Conservation (phyloP, 2,888 invertebrate species). For the Pseudanteris insignis region DNA sequence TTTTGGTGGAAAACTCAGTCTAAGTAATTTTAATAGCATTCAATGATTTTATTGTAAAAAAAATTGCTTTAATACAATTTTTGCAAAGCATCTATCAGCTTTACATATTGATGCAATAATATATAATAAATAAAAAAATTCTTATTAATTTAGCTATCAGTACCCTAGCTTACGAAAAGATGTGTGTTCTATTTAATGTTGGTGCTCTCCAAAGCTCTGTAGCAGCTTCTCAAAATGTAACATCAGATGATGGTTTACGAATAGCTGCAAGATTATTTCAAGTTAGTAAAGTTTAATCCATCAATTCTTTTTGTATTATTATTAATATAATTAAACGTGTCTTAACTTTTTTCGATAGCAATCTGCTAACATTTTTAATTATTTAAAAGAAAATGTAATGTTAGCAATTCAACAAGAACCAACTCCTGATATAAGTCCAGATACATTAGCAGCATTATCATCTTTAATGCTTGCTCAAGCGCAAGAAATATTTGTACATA, state of each 20-base stretch:
- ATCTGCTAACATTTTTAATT: constrained; percentile 88
- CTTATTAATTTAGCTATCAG: constrained; percentile 85
- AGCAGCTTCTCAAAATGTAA: constrained; percentile 84
- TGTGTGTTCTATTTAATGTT: constrained; percentile 95
- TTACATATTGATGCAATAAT: no score
- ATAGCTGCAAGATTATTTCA: constrained; percentile 91
- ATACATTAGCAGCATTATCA: constrained; percentile 86
- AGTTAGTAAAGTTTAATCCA: constrained; percentile 68
- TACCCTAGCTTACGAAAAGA: constrained; percentile 90
- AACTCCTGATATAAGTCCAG: constrained; percentile 94
- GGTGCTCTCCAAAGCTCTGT: constrained; percentile 91
- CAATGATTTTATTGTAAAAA: no score
- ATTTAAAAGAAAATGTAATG: constrained; percentile 83
- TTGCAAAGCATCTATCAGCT: no score
- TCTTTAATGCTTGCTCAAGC: constrained; percentile 97
- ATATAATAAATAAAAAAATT: no score
- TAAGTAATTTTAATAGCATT: constrained; percentile 89
- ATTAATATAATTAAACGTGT: not conserved
- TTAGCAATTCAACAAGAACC: constrained; percentile 91
- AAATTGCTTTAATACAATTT: no score
- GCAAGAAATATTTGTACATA: constrained; percentile 95
- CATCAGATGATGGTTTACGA: constrained; percentile 93
- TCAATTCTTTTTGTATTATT: constrained; percentile 2
- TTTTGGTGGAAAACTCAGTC: constrained; percentile 89
- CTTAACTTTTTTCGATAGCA: constrained; percentile 69